Percentiles rank a stretch among this genome's conserved stretches.
Conservation (phyloP, 2,797 vertebrate species). For the Chaenodraco wilsoni region DNA sequence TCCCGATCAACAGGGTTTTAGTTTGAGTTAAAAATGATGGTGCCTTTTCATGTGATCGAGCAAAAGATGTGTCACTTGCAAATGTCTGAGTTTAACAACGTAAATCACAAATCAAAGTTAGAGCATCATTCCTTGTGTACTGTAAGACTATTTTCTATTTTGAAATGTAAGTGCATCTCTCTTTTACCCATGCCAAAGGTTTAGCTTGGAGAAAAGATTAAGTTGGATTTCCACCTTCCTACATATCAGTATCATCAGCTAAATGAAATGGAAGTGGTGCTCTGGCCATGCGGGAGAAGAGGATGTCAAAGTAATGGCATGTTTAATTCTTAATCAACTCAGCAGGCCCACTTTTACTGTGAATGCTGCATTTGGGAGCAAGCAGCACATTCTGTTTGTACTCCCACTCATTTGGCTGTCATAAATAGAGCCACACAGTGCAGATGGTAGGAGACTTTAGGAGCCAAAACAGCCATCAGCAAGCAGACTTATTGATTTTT, state of each 20-base stretch:
- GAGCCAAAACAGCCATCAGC: conserved; percentile 61
- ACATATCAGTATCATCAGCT: conserved; percentile 3
- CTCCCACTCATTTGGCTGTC: conserved; percentile 74
- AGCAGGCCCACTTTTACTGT: conserved; percentile 44
- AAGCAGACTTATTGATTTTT: conserved; percentile 73
- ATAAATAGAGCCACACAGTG: conserved; percentile 62
- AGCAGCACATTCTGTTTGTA: conserved; percentile 62
- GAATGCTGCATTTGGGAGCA: conserved; percentile 56
- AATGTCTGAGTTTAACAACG: neutral
- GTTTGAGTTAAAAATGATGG: neutral
- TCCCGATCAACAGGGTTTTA: conserved; percentile 1
- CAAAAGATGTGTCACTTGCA: neutral
- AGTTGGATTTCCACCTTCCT: conserved; percentile 1
- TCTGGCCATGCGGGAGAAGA: conserved; percentile 34
- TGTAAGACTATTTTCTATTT: conserved; percentile 11
- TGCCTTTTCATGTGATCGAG: conserved; percentile 13
- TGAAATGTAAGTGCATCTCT: neutral
- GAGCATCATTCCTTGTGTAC: neutral
- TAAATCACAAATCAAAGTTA: neutral
- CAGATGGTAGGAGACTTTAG: conserved; percentile 66
- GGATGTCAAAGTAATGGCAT: conserved; percentile 49
- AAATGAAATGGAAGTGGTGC: conserved; percentile 18
- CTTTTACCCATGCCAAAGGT: conserved; percentile 3
- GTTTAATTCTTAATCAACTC: conserved; percentile 62
- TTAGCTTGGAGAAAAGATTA: neutral